Evolutionary conservation across 2,888 invertebrate genomes (phyloP).

Genomic region (Stenurella melanura): DNA sequence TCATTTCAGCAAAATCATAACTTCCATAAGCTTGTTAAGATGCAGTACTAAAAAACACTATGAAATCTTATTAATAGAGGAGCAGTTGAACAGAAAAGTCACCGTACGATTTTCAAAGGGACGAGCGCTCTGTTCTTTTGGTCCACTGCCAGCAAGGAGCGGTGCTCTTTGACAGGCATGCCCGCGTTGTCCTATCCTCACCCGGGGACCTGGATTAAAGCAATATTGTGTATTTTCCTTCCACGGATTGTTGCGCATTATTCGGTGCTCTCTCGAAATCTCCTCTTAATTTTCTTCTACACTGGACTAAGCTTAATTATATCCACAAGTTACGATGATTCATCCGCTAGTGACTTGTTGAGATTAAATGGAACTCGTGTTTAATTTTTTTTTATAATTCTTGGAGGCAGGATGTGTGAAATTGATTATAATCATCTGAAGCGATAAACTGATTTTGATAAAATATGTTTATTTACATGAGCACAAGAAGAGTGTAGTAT

Average conservation of each 20-base stretch:
- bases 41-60: constrained; percentile 46
- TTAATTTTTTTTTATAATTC: background rate
- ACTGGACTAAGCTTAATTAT: constrained; percentile 37
- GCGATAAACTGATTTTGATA: background rate
- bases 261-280: constrained; percentile 35
- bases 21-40: constrained; percentile 33
- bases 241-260: constrained; percentile 52
- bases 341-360: constrained; percentile 8
- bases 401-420: background rate
- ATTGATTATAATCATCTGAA: background rate
- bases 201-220: constrained; percentile 65
- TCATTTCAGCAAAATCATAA: constrained; percentile 29
- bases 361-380: constrained; percentile 14
- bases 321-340: constrained; percentile 24
- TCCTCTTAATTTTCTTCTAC: constrained; percentile 43
- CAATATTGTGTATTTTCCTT: constrained; percentile 68
- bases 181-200: constrained; percentile 57
- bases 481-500: background rate
- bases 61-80: constrained; percentile 51
- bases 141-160: constrained; percentile 38
- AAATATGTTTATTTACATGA: background rate
- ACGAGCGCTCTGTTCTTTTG: constrained; percentile 10
- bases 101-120: constrained; percentile 32
- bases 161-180: constrained; percentile 63
- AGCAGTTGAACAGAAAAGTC: constrained; percentile 29